Evolutionary conservation across 2,113 vertebrate species (phyloP).

Genomic region (Pygoscelis antarcticus): DNA sequence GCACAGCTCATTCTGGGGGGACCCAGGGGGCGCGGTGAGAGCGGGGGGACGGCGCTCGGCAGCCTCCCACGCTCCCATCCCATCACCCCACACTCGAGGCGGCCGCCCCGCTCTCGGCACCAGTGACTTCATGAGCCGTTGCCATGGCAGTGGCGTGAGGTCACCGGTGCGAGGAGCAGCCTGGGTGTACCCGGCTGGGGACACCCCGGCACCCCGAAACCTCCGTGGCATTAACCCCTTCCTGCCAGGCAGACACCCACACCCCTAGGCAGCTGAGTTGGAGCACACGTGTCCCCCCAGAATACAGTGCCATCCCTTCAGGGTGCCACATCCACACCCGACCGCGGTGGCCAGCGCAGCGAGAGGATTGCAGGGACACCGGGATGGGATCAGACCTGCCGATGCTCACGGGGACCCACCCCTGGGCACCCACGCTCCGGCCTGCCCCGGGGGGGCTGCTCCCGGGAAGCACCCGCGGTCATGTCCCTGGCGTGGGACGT

Average conservation of each 20-base stretch:
- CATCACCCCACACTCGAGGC: background rate
- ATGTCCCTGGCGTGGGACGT: background rate
- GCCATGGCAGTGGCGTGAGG: slow-evolving; percentile 55
- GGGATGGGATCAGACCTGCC: background rate
- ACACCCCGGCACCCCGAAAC: background rate
- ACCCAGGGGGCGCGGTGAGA: background rate
- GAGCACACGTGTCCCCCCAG: background rate
- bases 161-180: slow-evolving; percentile 9
- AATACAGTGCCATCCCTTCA: rapidly evolving
- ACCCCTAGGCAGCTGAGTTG: background rate
- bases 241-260: background rate
- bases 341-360: rapidly evolving
- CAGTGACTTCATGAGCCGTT: slow-evolving; percentile 54
- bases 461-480: background rate
- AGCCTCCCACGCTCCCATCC: background rate
- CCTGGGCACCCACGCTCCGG: background rate
- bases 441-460: background rate
- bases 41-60: background rate
- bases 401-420: background rate
- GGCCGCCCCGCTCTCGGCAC: background rate
- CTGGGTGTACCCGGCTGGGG: background rate
- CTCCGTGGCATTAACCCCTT: background rate
- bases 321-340: background rate
- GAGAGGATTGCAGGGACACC: background rate
- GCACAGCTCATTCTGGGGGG: background rate